phyloP scores from a whole-genome alignment of 2,888 invertebrate species.

The Corythucha ciliata region DNA sequence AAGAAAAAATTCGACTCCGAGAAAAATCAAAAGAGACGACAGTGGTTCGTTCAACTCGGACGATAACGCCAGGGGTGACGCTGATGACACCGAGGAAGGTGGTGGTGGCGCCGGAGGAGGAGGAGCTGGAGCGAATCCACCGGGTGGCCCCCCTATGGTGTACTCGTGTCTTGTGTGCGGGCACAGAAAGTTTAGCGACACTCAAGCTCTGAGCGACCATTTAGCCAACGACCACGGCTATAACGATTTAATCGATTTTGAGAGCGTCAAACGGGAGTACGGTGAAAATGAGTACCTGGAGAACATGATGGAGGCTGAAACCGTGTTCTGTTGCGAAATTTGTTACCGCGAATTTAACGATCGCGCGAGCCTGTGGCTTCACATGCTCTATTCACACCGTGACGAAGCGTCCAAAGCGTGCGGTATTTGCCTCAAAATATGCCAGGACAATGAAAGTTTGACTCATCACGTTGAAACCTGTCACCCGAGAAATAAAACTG shows the following conservation, averaged over 20 bases:
- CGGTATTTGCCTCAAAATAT: conserved; percentile 48
- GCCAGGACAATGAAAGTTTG: conserved; percentile 45
- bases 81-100: too few relatives aligned
- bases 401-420: conserved; percentile 48
- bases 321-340: conserved; percentile 45
- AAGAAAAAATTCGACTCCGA: conserved; percentile 2
- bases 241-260: conserved; percentile 23
- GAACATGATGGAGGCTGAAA: conserved; percentile 43
- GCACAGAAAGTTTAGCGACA: conserved; percentile 43
- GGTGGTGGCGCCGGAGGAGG: too few relatives aligned
- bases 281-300: conserved; percentile 33
- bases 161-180: conserved; percentile 48
- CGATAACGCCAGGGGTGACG: conserved; percentile 13
- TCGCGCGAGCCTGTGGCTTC: conserved; percentile 47
- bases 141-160: conserved; percentile 6
- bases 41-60: conserved; percentile 9
- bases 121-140: too few relatives aligned
- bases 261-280: conserved; percentile 31
- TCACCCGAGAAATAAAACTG: conserved; percentile 38
- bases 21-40: conserved; percentile 32
- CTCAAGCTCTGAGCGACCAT: conserved; percentile 46
- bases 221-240: conserved; percentile 47
- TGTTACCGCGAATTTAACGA: conserved; percentile 45
- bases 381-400: conserved; percentile 48
- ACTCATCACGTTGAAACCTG: conserved; percentile 46